Evolutionary conservation across 2,797 vertebrate species (phyloP), one percentile per base, ranked within the genome.

Genomic region (Pempheris klunzingeri): DNA sequence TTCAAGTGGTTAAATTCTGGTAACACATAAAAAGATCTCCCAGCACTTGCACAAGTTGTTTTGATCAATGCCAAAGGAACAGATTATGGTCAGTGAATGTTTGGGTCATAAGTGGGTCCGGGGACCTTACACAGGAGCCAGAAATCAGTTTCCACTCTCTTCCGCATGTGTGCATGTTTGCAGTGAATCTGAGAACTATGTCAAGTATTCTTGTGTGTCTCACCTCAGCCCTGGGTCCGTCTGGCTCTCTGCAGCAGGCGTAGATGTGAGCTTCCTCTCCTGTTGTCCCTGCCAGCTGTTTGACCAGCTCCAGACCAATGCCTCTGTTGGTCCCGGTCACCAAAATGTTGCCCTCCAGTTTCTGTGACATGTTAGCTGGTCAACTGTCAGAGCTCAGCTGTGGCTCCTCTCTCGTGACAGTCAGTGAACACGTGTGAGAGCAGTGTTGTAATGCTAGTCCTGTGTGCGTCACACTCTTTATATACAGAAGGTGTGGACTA

Each of bases 271-370:
- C 3, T 0, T 52, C 52, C 24, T 20, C 6, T 14, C 38, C 68
- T 0, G 82, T 70, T 1, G 1, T 63, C 50, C 71, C 39, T 1
- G 73, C 86, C 67, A 91, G 77, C 49, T 86, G 84, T 44, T 50
- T 63, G 32, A 89, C 75, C 64, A 91, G 65, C 46, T 87, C 86
- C 77, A 91, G 11, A 11, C 87, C 89, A 3, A 91, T 86, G 9
- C 89, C 89, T 44, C 86, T 74, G 80, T 82, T 91, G 58, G 60
- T 15, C 24, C 89, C 89, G 0, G 86, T 91, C 73, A 91, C 89
- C 1, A 89, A 30, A 43, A 91, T 74, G 71, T 89, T 89, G 32
- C 89, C 89, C 26, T 32, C 28, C 55, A 91, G 71, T 18, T n/a
- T 30, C 30, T 54, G 36, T 4, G 84, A 38, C 86, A 90, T 87